These are phyloP conservation scores for Hermetia illucens DNA, from an alignment of 1,140 invertebrate genomes.

Conservation along the genomic window DNA sequence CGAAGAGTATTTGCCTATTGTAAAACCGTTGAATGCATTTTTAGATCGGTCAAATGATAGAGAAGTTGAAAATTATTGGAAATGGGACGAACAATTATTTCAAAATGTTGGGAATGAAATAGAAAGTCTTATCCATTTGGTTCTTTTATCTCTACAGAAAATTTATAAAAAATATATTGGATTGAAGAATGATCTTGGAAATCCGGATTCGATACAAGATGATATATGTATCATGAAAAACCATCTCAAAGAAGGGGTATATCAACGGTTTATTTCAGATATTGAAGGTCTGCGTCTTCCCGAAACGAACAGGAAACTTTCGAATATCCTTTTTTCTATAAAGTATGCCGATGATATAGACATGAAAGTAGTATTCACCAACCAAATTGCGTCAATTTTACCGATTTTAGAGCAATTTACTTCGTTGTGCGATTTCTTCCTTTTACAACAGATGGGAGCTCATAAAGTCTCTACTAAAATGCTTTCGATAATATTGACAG, in stretches of 20 bases:
- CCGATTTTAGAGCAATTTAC: constrained; percentile 70
- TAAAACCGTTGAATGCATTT: neutral
- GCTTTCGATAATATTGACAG: constrained; percentile 62
- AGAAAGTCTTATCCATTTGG: constrained; percentile 40
- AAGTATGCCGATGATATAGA: constrained; percentile 11
- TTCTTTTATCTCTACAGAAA: constrained; percentile 50
- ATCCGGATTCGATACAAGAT: constrained; percentile 30
- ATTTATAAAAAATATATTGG: constrained; percentile 49
- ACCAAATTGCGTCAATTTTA: constrained; percentile 28
- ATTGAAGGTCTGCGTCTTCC: constrained; percentile 37
- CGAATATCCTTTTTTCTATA: constrained; percentile 19
- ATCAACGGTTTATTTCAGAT: constrained; percentile 42
- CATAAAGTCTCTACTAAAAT: constrained; percentile 71
- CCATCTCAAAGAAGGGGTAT: constrained; percentile 45
- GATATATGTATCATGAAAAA: constrained; percentile 38
- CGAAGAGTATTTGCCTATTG: constrained; percentile 1
- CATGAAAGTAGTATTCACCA: constrained; percentile 15
- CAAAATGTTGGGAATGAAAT: constrained; percentile 26
- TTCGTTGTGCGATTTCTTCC: constrained; percentile 58
- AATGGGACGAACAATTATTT: too few species aligned
- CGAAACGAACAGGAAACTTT: constrained; percentile 30
- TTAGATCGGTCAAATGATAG: neutral
- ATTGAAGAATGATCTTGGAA: constrained; percentile 28
- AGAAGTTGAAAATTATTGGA: neutral
- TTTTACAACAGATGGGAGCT: constrained; percentile 57